A percentile compares a stretch with the other conserved stretches of the same genome.
Conservation (phyloP, 2,888 invertebrate species). For the Trichopoda pennipes region DNA sequence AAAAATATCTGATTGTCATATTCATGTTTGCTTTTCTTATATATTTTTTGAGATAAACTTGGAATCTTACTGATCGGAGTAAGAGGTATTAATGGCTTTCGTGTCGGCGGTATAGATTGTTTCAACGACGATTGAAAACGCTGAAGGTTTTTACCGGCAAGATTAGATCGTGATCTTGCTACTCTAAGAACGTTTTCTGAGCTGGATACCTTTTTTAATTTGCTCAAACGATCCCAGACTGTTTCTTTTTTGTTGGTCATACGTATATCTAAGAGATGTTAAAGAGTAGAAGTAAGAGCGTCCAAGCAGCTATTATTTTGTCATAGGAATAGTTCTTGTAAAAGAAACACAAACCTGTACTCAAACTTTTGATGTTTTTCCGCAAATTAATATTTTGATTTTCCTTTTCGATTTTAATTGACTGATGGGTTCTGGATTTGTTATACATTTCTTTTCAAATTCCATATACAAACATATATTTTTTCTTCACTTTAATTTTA, state of each 20-base stretch:
- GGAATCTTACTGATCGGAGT: neutral
- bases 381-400: constrained; percentile 69
- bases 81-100: constrained; percentile 28
- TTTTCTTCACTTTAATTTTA: constrained; percentile 20
- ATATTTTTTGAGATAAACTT: constrained; percentile 3
- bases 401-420: constrained; percentile 69
- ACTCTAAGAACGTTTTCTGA: constrained; percentile 38
- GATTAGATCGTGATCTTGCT: constrained; percentile 21
- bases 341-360: constrained; percentile 50
- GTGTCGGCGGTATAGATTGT: constrained; percentile 30
- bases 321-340: neutral
- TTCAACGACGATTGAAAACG: constrained; percentile 20
- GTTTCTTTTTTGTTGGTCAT: constrained; percentile 43
- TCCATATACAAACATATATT: constrained; percentile 21
- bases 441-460: constrained; percentile 52
- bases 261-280: constrained; percentile 35
- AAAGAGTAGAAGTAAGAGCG: neutral
- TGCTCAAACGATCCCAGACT: constrained; percentile 69
- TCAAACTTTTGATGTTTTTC: constrained; percentile 46
- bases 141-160: constrained; percentile 43
- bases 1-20: neutral
- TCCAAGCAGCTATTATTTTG: too few species aligned
- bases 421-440: constrained; percentile 52
- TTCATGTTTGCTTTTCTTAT: constrained; percentile 45
- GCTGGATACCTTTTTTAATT: constrained; percentile 59